A percentile compares a stretch with the other conserved stretches of the same genome.
Evolutionary conservation across 2,888 invertebrate species (phyloP).

Genomic region (Taphrorychus bicolor): DNA sequence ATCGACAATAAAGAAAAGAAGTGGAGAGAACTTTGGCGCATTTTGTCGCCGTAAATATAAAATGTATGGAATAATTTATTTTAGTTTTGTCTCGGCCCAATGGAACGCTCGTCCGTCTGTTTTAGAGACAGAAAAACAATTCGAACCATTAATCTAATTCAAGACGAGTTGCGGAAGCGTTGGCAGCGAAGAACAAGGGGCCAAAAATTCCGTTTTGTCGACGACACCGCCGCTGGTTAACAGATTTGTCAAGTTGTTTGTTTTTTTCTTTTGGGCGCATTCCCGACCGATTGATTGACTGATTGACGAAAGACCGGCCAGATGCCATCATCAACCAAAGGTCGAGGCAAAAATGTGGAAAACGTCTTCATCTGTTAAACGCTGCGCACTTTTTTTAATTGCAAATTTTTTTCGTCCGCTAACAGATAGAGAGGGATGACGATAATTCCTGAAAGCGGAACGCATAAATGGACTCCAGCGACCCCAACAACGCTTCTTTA

Average conservation of each 20-base stretch:
- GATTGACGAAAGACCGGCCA: constrained; percentile 30
- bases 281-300: constrained; percentile 41
- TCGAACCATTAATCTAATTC: constrained; percentile 32
- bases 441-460: constrained; percentile 30
- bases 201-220: constrained; percentile 45
- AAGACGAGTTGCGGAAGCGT: constrained; percentile 25
- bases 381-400: constrained; percentile 16
- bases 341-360: constrained; percentile 26
- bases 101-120: background rate
- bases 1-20: constrained; percentile 52
- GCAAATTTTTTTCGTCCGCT: background rate
- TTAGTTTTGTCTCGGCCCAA: constrained; percentile 37
- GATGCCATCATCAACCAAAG: constrained; percentile 22
- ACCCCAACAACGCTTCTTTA: constrained; percentile 47
- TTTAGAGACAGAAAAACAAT: constrained; percentile 5
- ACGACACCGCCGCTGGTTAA: constrained; percentile 36
- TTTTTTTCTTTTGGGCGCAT: constrained; percentile 47
- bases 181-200: constrained; percentile 41
- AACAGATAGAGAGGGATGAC: constrained; percentile 10
- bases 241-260: constrained; percentile 53
- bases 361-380: background rate
- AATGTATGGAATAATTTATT: constrained; percentile 61
- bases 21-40: constrained; percentile 55
- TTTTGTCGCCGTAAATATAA: constrained; percentile 58
- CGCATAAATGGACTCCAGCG: constrained; percentile 33